Base-by-base conservation (phyloP, 2,113 vertebrate species). In the Nerophis ophidion region DNA sequence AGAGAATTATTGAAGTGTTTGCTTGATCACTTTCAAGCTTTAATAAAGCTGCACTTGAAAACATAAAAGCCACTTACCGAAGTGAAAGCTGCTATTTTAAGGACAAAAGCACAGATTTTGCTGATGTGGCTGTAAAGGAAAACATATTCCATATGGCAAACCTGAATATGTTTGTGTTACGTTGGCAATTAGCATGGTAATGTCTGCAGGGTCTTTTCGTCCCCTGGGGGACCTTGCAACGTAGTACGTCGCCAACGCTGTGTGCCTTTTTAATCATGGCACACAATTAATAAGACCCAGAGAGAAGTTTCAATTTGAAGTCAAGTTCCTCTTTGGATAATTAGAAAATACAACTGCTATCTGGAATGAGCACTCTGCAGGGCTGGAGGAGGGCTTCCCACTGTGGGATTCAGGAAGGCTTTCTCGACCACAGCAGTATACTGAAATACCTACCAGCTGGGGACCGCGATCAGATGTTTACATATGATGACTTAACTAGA, bases 251-350 rank as follows among this genome's bases (percentile, higher is more conserved):
- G 68, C 72, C 59, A 76, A 75, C 72, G 70, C 64, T 67, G 65
- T 77, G 83, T 64, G 72, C 80, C 81, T 86, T 87, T 81, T 82
- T 85, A 89, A 90, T 87, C 81, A 79, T 14, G 65, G 71, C 78
- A 70, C 59, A 74, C 72, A 86, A 86, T 88, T 82, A 89, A 89
- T 86, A 84, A 86, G 82, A 84, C 61, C 66, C 38, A 64, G 59
- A 75, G 63, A 79, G 71, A 74, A 61, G 63, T 71, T 80, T 80
- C 60, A 79, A 75, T 85, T 85, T 74, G 71, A 75, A 83, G 71
- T 81, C 71, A 80, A 79, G 83, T 79, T 81, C 74, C 72, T 72
- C 74, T 72, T 84, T 80, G 77, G 77, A 78, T 81, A 83, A 86
- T 87, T 86, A 84, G 65, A 72, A 77, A 79, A 82, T 66, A 48